These are phyloP conservation scores for Napeogenes sylphis DNA, from an alignment of 2,888 invertebrate genomes.

Conservation along the genomic window DNA sequence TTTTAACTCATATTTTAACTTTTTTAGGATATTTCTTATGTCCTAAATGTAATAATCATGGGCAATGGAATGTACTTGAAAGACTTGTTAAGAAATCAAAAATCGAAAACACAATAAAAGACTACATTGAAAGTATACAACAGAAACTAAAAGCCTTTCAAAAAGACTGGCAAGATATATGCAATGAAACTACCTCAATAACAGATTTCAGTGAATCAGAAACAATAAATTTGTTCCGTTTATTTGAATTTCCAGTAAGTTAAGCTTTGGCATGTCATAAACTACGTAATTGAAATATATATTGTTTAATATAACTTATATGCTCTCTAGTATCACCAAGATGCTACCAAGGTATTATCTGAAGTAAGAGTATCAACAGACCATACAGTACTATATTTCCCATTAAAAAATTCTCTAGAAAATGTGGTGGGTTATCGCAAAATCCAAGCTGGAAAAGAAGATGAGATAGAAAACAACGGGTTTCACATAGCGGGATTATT, in stretches of 20 bases:
- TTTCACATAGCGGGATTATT: constrained; percentile 63
- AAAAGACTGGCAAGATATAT: constrained; percentile 67
- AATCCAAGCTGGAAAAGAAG: constrained; percentile 66
- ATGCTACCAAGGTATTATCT: constrained; percentile 67
- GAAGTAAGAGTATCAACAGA: constrained; percentile 76
- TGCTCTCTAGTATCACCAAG: constrained; percentile 60
- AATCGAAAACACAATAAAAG: constrained; percentile 52
- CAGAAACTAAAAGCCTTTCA: constrained; percentile 57
- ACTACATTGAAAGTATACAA: constrained; percentile 54
- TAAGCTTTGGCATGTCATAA: constrained; percentile 8
- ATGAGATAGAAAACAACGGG: constrained; percentile 53
- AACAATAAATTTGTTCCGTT: constrained; percentile 64
- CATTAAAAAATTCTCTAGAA: constrained; percentile 79
- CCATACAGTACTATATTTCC: constrained; percentile 80
- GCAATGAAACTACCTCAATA: constrained; percentile 61
- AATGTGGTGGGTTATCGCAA: constrained; percentile 82
- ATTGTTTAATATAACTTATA: no score
- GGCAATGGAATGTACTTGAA: constrained; percentile 80
- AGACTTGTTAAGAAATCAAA: constrained; percentile 68
- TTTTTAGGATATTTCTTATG: constrained; percentile 83
- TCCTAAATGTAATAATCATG: constrained; percentile 81
- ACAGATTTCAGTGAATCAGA: constrained; percentile 62
- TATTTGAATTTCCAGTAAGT: constrained; percentile 79
- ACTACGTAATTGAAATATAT: no score
- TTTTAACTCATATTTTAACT: no score